Base-by-base conservation (phyloP, 2,113 vertebrate species). In the Gadus chalcogrammus region DNA sequence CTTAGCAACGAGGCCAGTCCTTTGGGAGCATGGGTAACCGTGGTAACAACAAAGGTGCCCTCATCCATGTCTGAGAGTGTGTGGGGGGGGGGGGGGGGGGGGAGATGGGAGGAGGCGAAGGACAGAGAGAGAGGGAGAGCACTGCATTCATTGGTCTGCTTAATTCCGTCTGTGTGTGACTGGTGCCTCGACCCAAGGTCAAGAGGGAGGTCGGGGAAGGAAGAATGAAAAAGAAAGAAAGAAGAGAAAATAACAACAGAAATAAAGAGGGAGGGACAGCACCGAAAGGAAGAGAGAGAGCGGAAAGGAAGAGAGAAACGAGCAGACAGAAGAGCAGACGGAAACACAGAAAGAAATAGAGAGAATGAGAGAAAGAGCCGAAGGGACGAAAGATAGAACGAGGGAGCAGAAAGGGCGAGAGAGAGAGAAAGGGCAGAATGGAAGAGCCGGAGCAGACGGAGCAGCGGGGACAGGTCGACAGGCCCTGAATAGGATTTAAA, bases 1-100 rank as follows among this genome's bases (percentile, higher is more conserved):
- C 62, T 59, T 15, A n/a, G 71, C 27, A 74, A 72, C 64, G 68
- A 63, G 61, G 74, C 63, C 68, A 31, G 31, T 80, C 56, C 20
- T 74, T 53, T 16, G 68, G 58, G 69, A 62, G 3, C 0, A 3
- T 35, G 7, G 42, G 65, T 84, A 78, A 74, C 82, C 64, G 66
- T 74, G 82, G 86, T 68, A 71, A 87, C 74, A 1, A 70, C 63
- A 61, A 18, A 67, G 74, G 53, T 70, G 63, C 18, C 75, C 64
- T 59, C 28, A 8, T 75, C 73, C 67, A 66, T 16, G 35, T 42
- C 66, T 15, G 77, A 75, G 18, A 60, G 55, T 15, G 67, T 15
- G 48, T 11, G 31, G 31, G 31, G 18, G 16, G 28, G 38, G 31
- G 31, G 31, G 18, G 16, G 28, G 38, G 31, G 18, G 16, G 28